Conservation (phyloP, 2,888 invertebrate genomes). For the Xanthia icteritia region DNA sequence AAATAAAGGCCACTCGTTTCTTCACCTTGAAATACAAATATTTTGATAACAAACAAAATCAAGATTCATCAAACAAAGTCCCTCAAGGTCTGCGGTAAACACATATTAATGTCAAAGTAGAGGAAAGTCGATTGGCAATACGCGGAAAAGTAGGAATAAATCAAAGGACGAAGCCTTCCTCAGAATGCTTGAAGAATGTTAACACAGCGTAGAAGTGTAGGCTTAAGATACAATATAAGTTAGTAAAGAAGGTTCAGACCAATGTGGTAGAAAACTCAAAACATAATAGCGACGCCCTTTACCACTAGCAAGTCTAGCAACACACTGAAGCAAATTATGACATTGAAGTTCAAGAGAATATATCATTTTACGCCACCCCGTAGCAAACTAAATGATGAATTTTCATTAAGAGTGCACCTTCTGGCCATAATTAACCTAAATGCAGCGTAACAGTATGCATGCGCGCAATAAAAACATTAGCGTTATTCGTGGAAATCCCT, state of each 20-base stretch:
- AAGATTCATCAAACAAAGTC: conserved; percentile 48
- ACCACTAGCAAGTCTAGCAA: too few relatives aligned
- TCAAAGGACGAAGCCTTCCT: conserved; percentile 70
- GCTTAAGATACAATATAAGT: neutral
- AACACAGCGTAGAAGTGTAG: conserved; percentile 40
- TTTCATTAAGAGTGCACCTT: conserved; percentile 9
- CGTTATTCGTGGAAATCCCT: conserved; percentile 63
- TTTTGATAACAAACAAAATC: conserved; percentile 42
- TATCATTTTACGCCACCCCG: neutral
- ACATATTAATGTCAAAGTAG: conserved; percentile 21
- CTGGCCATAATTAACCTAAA: neutral
- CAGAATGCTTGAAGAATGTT: conserved; percentile 67
- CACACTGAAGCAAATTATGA: neutral
- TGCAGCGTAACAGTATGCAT: conserved; percentile 43
- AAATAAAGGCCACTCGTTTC: conserved; percentile 29
- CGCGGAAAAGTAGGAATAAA: conserved; percentile 54
- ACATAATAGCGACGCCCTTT: neutral
- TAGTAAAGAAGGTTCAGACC: conserved; percentile 17
- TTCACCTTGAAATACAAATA: conserved; percentile 52
- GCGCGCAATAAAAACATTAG: conserved; percentile 64
- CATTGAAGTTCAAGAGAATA: neutral
- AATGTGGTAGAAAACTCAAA: neutral
- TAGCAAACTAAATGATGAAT: neutral
- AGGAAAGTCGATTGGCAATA: conserved; percentile 54
- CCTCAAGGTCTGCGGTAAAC: conserved; percentile 54